phyloP scores from a whole-genome alignment of 2,797 vertebrate species.

The Tarsius wallacei region DNA sequence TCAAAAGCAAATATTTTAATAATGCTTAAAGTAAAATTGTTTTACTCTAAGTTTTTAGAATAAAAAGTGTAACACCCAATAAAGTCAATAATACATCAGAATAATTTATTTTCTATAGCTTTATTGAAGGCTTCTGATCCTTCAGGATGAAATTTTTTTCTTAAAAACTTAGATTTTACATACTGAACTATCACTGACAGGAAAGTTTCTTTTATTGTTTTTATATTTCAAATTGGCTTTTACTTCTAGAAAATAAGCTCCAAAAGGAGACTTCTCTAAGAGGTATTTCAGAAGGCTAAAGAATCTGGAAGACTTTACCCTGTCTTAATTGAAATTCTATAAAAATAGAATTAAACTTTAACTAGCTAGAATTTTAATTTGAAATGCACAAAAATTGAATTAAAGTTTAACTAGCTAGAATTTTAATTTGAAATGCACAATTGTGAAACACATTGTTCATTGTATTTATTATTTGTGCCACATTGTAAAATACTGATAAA shows the following conservation, averaged over 20 bases:
- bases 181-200: not conserved
- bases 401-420: constrained; percentile 68
- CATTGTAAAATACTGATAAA: constrained; percentile 68
- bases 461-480: constrained; percentile 62
- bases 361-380: constrained; percentile 71
- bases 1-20: constrained; percentile 17
- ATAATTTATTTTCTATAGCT: constrained; percentile 30
- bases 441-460: constrained; percentile 67
- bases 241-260: constrained; percentile 44
- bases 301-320: constrained; percentile 18
- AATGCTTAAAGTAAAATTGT: not conserved
- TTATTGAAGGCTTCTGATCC: not conserved
- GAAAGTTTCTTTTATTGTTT: constrained; percentile 27
- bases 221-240: constrained; percentile 46
- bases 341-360: constrained; percentile 74
- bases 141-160: constrained; percentile 23
- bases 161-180: constrained; percentile 7
- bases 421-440: constrained; percentile 75
- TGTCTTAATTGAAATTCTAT: constrained; percentile 69
- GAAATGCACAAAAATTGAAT: constrained; percentile 65
- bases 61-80: not conserved
- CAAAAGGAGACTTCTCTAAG: constrained; percentile 47
- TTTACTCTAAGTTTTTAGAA: constrained; percentile 22
- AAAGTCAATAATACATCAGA: constrained; percentile 2
- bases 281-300: constrained; percentile 63